Base-by-base conservation (phyloP, 2,888 invertebrate species). In the Sesia bembeciformis region DNA sequence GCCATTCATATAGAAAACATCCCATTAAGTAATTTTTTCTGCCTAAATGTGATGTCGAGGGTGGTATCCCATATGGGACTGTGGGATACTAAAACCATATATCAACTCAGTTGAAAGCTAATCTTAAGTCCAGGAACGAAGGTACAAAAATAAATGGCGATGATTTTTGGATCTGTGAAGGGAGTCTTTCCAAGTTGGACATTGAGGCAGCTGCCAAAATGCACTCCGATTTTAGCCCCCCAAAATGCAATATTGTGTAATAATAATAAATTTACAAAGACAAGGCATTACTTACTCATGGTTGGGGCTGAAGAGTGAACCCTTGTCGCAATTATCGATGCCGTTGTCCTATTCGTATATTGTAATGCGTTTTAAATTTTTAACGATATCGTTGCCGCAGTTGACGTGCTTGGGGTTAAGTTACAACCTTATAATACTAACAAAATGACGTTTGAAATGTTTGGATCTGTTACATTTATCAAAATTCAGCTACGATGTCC, bases 11-110 rank as follows among this genome's bases (percentile, higher is more conserved):
- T 81, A 85, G 84, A 85, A 84, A 84, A 85, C 84, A 86, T 84
- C 81, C 83, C 78, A 88, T 88, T 86, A 85, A 85, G 80, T 82
- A 84, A 74, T 86, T 87, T 87, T 87, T 88, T 85, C 79, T 77
- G 67, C 74, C 76, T 71, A 81, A 84, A 81, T 78, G 77, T 84
- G 83, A 86, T 81, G 80, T 76, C 73, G 81, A 81, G 86, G 87
- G 87, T 83, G 78, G 82, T 70, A 68, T 72, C 78, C 78, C 86
- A 85, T 81, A 85, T 84, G 87, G 73, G 78, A 79, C 78, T 76
- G 69, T 78, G 85, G 84, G 85, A 84, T 70, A 55, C 54, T 23
- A 23, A 23, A 23, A 55, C 60, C 57, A 61, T 57, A 74, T 65
- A 51, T 52, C n/a, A 40, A 23, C 51, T 5, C 58, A 65, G 38